Conservation (phyloP, 2,113 vertebrate genomes). For the Bubo scandiacus region DNA sequence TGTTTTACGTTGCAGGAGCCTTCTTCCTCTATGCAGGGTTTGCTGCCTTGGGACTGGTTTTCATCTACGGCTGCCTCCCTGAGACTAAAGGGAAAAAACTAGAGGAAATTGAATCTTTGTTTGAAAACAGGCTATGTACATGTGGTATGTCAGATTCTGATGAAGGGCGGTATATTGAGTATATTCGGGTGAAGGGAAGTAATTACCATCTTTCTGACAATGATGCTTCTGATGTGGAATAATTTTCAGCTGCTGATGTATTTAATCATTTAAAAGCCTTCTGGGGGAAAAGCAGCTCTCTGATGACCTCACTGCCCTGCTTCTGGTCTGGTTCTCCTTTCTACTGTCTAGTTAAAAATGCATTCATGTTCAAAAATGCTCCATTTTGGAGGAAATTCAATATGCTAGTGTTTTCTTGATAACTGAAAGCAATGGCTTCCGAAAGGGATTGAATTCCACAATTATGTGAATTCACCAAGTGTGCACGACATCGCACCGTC, state of each 20-base stretch:
- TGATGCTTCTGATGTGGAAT: constrained; percentile 96
- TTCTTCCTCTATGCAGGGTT: constrained; percentile 96
- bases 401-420: constrained; percentile 50
- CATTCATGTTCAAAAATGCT: constrained; percentile 63
- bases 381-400: constrained; percentile 46
- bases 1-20: constrained; percentile 79
- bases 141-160: constrained; percentile 92
- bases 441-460: background rate
- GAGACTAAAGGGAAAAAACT: constrained; percentile 95
- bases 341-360: constrained; percentile 61
- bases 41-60: constrained; percentile 86
- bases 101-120: constrained; percentile 95
- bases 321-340: constrained; percentile 77
- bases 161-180: constrained; percentile 95
- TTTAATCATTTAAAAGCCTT: constrained; percentile 71
- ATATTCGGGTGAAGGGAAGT: constrained; percentile 97
- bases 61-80: constrained; percentile 93
- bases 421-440: constrained; percentile 49
- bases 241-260: constrained; percentile 67
- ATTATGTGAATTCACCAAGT: background rate
- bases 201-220: constrained; percentile 99
- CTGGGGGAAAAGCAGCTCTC: constrained; percentile 67
- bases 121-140: constrained; percentile 91
- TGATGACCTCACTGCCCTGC: constrained; percentile 75
- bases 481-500: background rate